These are phyloP conservation scores for Ophion costatus DNA, from an alignment of 2,888 invertebrate genomes.

Conservation along the genomic window DNA sequence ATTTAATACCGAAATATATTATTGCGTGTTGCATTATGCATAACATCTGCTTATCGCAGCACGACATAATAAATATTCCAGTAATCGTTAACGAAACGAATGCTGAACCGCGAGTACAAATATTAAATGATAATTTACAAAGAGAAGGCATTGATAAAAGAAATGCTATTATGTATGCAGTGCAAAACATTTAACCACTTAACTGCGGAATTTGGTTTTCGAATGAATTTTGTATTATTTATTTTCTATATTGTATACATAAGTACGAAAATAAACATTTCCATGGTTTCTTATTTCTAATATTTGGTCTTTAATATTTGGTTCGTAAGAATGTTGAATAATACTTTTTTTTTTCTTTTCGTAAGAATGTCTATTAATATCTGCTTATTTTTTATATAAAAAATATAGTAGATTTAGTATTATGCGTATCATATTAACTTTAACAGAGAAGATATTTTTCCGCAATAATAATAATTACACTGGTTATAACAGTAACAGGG, in stretches of 20 bases:
- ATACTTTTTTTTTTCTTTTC: neutral
- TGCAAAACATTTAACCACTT: neutral
- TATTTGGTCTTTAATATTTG: neutral
- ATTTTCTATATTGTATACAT: conserved; percentile 1
- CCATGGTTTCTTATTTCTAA: neutral
- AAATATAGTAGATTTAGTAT: no score
- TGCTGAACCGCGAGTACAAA: neutral
- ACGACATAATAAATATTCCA: neutral
- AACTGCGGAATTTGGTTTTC: neutral
- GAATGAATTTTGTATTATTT: neutral
- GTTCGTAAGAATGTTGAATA: neutral
- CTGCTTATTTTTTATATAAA: neutral
- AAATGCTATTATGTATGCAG: conserved; percentile 3
- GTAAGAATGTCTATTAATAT: neutral
- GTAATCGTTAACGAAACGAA: neutral
- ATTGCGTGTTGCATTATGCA: conserved; percentile 72
- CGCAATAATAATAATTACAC: neutral
- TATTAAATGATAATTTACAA: neutral
- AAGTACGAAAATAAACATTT: neutral
- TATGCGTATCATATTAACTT: no score
- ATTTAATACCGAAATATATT: conserved; percentile 70
- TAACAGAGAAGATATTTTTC: neutral
- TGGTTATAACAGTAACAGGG: no score
- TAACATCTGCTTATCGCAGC: conserved; percentile 56
- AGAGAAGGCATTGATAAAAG: neutral